Evolutionary conservation across 2,113 vertebrate genomes (phyloP).

Genomic region (Caracal caracal): DNA sequence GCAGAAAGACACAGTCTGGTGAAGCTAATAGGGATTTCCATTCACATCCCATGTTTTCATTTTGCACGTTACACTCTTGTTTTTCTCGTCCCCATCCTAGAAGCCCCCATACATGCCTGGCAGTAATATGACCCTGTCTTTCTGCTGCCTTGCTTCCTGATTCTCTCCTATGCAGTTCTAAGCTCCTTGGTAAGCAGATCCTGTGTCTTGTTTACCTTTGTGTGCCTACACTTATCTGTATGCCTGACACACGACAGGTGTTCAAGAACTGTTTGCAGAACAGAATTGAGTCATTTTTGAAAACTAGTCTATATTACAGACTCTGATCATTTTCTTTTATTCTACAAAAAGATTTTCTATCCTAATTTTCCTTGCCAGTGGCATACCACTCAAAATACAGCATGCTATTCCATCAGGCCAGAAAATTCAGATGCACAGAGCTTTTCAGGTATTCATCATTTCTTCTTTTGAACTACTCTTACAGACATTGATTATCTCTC

Average conservation of each 20-base stretch:
- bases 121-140: background rate
- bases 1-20: background rate
- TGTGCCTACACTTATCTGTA: background rate
- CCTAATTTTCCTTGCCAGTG: background rate
- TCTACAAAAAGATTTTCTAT: conserved; percentile 7
- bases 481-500: background rate
- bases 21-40: background rate
- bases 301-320: background rate
- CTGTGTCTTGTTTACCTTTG: background rate
- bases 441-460: background rate
- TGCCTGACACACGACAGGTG: background rate
- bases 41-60: background rate
- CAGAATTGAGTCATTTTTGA: background rate
- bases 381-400: background rate
- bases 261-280: background rate
- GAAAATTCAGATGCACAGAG: background rate
- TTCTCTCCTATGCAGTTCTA: background rate
- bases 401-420: background rate
- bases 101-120: background rate
- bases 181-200: background rate
- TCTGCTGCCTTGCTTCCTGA: background rate
- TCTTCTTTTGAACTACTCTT: conserved; percentile 15
- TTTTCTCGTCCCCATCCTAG: background rate
- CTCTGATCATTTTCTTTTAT: conserved; percentile 19
- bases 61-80: background rate